Base-by-base conservation (phyloP, 2,888 invertebrate species). In the Unio delphinus region DNA sequence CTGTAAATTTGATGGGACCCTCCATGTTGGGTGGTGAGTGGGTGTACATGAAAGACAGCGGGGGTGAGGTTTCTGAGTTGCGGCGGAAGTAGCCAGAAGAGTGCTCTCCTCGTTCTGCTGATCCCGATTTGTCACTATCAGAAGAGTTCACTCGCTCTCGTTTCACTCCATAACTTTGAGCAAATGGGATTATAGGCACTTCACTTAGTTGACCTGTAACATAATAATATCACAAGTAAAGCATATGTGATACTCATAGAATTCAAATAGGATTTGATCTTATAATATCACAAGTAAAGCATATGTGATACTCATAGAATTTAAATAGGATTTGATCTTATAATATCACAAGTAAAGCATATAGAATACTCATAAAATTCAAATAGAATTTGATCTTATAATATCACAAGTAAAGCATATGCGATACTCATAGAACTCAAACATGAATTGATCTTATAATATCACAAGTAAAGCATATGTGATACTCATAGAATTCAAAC, bases 1-100 rank as follows among this genome's bases (percentile, higher is more conserved):
- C 95, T 87, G 95, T 94, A 91, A 96, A 95, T 81, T 93, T 93
- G 76, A 94, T 91, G 28, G 93, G 93, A 17, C 89, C 89, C 64
- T 90, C 90, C 80, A 89, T 86, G 68, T 86, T 88, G 8, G 89
- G 88, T n/a, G 90, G 89, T 3, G 90, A 90, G 75, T 85, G 83
- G 18, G 85, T 85, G 70, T 80, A 85, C 74, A 83, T 77, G 61
- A 82, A 63, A 3, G 84, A 80, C 6, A 80, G 73, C 11, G 86
- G 83, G 4, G 86, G 84, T 7, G 86, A 83, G 8, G 80, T 76
- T 56, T 83, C 83, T 6, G 72, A 60, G 5, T 68, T 73, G 60
- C 79, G 79, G 62, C 81, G 66, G 15, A 79, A 72, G 30, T 74
- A 80, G 3, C 74, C 68, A 8, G 78, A 70, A 1, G 84, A 80